Evolutionary conservation across 1,140 invertebrate species (phyloP).

Genomic region (Tenebrio molitor): DNA sequence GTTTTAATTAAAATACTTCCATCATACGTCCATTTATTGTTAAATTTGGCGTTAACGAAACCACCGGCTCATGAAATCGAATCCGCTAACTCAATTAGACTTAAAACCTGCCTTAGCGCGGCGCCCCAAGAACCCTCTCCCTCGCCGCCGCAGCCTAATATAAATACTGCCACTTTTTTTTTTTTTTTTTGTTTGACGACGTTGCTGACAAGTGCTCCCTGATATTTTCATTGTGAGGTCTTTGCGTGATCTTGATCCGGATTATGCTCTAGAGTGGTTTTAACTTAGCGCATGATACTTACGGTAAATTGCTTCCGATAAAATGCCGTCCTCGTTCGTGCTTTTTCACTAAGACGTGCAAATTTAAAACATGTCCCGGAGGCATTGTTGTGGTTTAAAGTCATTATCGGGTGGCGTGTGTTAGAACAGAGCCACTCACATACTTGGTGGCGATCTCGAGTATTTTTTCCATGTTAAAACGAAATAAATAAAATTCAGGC

Average conservation of each 20-base stretch:
- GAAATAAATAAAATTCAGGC: no score
- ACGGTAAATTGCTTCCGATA: constrained; percentile 52
- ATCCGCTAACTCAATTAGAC: constrained; percentile 49
- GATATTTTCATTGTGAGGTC: constrained; percentile 47
- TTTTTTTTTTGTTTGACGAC: constrained; percentile 2
- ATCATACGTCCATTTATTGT: constrained; percentile 41
- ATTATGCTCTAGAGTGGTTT: constrained; percentile 51
- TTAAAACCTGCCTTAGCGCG: constrained; percentile 27
- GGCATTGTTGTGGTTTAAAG: constrained; percentile 47
- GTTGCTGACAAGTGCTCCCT: constrained; percentile 24
- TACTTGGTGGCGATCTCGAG: neutral
- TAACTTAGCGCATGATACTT: constrained; percentile 50
- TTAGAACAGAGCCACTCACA: neutral
- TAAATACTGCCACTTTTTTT: neutral
- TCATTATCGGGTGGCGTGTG: constrained; percentile 8
- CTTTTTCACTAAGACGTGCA: constrained; percentile 50
- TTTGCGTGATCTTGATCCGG: constrained; percentile 48
- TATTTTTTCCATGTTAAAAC: no score
- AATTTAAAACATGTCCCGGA: constrained; percentile 52
- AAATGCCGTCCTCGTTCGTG: constrained; percentile 47
- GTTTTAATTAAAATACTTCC: constrained; percentile 33
- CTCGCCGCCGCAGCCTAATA: no score
- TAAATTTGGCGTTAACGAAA: constrained; percentile 44
- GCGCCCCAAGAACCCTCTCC: no score
- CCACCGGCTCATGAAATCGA: constrained; percentile 46